Conservation (phyloP, 2,888 invertebrate genomes). For the Andrena hattorfiana region DNA sequence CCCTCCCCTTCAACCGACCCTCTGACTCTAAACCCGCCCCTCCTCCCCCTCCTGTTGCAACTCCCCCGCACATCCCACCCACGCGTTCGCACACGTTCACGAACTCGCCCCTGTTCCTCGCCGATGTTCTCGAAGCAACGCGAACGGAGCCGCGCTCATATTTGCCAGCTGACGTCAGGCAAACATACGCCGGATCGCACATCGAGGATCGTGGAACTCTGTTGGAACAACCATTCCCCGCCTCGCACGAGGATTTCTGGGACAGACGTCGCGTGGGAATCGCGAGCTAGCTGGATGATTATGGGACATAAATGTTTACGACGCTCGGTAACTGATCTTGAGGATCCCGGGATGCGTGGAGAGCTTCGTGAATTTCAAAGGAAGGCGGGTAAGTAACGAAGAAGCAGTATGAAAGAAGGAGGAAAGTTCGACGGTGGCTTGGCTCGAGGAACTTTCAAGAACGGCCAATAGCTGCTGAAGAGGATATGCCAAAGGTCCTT, state of each 20-base stretch:
- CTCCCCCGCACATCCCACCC: constrained; percentile 39
- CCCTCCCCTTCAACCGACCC: neutral
- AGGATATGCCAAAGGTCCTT: constrained; percentile 17
- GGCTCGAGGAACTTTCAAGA: neutral
- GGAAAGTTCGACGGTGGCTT: neutral
- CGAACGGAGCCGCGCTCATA: constrained; percentile 10
- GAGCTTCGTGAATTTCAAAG: neutral
- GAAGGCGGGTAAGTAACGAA: neutral
- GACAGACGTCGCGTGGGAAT: neutral
- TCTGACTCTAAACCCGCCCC: neutral
- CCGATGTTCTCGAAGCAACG: constrained; percentile 16
- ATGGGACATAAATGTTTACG: neutral
- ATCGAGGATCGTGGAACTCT: constrained; percentile 16
- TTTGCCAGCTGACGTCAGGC: constrained; percentile 26
- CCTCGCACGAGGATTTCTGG: neutral
- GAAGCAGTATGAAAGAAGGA: neutral
- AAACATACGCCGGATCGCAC: constrained; percentile 6
- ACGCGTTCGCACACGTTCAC: constrained; percentile 30
- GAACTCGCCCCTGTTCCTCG: neutral
- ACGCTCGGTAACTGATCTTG: neutral
- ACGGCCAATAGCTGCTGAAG: neutral
- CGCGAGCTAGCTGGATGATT: neutral
- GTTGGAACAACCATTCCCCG: neutral
- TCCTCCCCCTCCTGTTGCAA: constrained; percentile 17
- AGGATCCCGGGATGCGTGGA: neutral